Evolutionary conservation across 2,113 vertebrate genomes (phyloP).

Genomic region (Eudyptes chrysolophus): DNA sequence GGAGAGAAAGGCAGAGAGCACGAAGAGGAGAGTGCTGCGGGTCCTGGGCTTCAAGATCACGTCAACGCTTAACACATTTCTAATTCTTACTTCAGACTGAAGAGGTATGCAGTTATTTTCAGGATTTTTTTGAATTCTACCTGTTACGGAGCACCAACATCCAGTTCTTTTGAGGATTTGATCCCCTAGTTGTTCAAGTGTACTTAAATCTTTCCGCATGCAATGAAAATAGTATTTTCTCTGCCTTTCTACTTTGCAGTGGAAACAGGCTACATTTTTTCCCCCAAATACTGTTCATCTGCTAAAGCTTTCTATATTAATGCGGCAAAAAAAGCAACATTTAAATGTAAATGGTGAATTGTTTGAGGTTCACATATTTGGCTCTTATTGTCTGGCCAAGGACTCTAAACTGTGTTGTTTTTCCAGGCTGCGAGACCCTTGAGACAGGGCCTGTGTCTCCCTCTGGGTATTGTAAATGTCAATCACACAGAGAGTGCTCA

Average conservation of each 20-base stretch:
- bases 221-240: background rate
- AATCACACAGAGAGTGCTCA: background rate
- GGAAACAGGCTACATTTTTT: background rate
- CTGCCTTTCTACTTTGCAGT: background rate
- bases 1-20: background rate
- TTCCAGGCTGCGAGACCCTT: background rate
- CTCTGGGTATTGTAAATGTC: conserved; percentile 9
- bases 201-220: background rate
- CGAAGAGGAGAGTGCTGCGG: background rate
- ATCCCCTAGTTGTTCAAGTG: background rate
- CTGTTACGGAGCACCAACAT: background rate
- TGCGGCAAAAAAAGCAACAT: background rate
- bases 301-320: background rate
- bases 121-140: background rate
- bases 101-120: background rate
- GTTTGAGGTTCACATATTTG: background rate
- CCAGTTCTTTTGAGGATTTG: background rate
- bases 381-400: background rate
- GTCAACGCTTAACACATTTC: background rate
- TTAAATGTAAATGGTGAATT: background rate
- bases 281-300: background rate
- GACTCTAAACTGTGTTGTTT: background rate
- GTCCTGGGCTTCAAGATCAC: background rate
- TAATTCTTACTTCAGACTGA: background rate
- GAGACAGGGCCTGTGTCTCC: background rate